Conservation (phyloP, 1,140 invertebrate genomes). For the Euwallacea fornicatus region DNA sequence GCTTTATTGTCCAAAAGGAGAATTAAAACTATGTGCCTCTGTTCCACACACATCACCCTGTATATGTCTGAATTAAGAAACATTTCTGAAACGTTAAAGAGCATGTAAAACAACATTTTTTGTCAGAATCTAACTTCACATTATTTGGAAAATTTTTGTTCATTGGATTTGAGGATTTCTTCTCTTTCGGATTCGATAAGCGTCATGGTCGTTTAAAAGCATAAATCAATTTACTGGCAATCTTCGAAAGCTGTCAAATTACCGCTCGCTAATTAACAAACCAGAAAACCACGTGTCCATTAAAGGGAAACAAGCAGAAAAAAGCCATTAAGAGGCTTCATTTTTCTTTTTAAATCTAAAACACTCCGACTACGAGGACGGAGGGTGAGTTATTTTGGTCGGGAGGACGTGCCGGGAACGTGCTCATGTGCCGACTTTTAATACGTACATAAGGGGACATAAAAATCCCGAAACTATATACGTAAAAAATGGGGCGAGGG, state of each 20-base stretch:
- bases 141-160: too few species aligned
- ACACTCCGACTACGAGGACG: slow-evolving; percentile 11
- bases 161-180: too few species aligned
- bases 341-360: slow-evolving; percentile 37
- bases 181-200: too few species aligned
- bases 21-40: too few species aligned
- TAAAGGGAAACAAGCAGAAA: slow-evolving; percentile 23
- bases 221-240: slow-evolving; percentile 17
- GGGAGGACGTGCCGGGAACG: slow-evolving; percentile 33
- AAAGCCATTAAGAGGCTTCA: slow-evolving; percentile 23
- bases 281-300: slow-evolving; percentile 29
- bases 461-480: slow-evolving; percentile 38
- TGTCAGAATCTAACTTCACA: too few species aligned
- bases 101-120: too few species aligned
- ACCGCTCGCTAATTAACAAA: slow-evolving; percentile 27
- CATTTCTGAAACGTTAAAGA: too few species aligned
- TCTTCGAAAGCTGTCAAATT: slow-evolving; percentile 18
- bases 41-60: too few species aligned
- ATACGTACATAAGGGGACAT: slow-evolving; percentile 25
- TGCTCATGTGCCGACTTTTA: slow-evolving; percentile 26
- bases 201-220: not conserved
- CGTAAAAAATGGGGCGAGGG: slow-evolving; percentile 34
- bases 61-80: too few species aligned
- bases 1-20: too few species aligned
- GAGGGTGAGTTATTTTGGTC: slow-evolving; percentile 30